Evolutionary conservation across 2,888 invertebrate genomes (phyloP), one percentile per base, ranked within the genome.

Genomic region (Lutraria lutraria): DNA sequence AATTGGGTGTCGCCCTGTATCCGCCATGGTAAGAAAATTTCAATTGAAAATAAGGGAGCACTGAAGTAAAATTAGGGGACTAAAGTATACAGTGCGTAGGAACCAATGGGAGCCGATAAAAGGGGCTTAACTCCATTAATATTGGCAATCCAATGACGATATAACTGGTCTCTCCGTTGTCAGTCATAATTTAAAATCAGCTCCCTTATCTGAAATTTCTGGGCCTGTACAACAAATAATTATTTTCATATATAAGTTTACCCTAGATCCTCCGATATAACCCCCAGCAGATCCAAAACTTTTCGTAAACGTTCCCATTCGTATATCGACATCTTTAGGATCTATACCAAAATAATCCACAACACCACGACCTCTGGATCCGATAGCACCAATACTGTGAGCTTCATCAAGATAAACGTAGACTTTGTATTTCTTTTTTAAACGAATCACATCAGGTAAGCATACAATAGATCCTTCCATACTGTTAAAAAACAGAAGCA

Each of bases 221-320:
- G n/a, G n/a, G n/a, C n/a, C n/a, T n/a, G n/a, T n/a, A n/a, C n/a
- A n/a, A 43, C 8, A 43, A 43, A 43, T 8, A 8, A 43, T 8
- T 8, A 43, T 43, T 43, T 2, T 43, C 8, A 43, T 43, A 4
- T 43, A 43, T 43, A 4, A 43, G 2, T 53, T 54, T 93, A 98
- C 98, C 97, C 98, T 98, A 52, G 98, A 97, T 89, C 99, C 99
- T 12, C 98, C 99, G 93, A 99, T 98, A 97, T 99, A 99, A 15
- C 99, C 99, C 81, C 99, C 99, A 90, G 99, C 98, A 83, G 99
- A 98, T 86, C 99, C 99, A 97, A 99, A 99, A 96, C 99, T 99
- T 97, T 99, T 99, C 1, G 99, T 99, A 97, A 99, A 99, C 43
- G 99, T 99, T 94, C 99, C 99, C 99, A 99, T 99, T 93, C 99